Evolutionary conservation across 2,113 vertebrate species (phyloP), one percentile per base, ranked within the genome.

Genomic region (Neomonachus schauinslandi): DNA sequence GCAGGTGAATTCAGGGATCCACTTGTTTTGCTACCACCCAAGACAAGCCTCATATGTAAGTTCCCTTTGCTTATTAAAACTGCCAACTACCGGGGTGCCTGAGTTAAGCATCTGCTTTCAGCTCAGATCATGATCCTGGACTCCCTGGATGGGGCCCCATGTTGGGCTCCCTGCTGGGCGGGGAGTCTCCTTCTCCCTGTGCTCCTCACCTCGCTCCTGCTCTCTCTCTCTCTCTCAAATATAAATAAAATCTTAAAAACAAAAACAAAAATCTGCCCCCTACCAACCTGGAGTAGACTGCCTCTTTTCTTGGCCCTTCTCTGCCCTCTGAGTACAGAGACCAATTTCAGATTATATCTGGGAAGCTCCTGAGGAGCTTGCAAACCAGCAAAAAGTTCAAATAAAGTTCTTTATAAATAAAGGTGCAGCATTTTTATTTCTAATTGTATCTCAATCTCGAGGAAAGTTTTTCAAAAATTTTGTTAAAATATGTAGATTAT

Each of bases 401-500:
- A 74, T 42, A 39, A 76, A 94, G 61, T 67, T 92, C 49, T 85
- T 89, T 42, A 10, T 82, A 57, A 63, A 69, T 36, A 93, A 88
- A 65, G 26, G 8, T 81, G 4, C 7, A 26, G n/a, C 3, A 14
- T 22, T 87, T 86, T 92, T 31, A 13, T 49, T 39, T 81, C 19
- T 81, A 82, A 33, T 42, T 77, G 19, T 53, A 76, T 61, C 15
- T 72, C 33, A 90, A 61, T 65, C 33, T 49, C 31, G 1, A 61
- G 9, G 14, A 94, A 82, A 26, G 2, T 79, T 22, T 69, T 77
- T 1, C 8, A 69, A 84, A 92, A 71, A 31, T 36, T 33, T 26
- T 90, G 1, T 46, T 77, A 59, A 74, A 93, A 46, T 36, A 49
- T 46, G 3, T 15, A 42, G 51, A 84, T 74, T 80, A 22, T 79